Base-by-base conservation (phyloP, 2,888 invertebrate species). In the Apamea epomidion region DNA sequence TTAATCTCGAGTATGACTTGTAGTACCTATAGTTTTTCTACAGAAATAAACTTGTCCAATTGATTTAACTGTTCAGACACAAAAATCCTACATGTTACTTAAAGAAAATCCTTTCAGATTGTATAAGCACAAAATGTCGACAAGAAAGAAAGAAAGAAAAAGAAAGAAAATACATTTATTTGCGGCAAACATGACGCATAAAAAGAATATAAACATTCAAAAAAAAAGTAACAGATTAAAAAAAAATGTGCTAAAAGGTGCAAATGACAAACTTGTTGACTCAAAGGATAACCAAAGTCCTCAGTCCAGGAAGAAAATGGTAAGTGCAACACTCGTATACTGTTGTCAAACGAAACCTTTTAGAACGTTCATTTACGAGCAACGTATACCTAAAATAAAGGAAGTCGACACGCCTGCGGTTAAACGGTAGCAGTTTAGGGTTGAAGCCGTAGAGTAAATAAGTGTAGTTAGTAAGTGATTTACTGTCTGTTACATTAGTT, bases 301-400 rank as follows among this genome's bases (percentile, higher is more conserved):
- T n/a, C n/a, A n/a, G n/a, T n/a, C n/a, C n/a, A n/a, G n/a, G n/a
- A n/a, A n/a, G n/a, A n/a, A n/a, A n/a, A n/a, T n/a, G n/a, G n/a
- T n/a, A n/a, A n/a, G n/a, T n/a, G n/a, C n/a, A 64, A 82, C 32
- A 45, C 45, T 10, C 45, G 32, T 69, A 25, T 65, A 74, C 32
- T 67, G 67, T 74, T 68, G 54, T 82, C 67, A 51, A 16, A 4
- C 48, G 10, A 45, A 37, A 64, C 42, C 42, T 72, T 76, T 64
- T 48, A 80, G 48, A 54, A 48, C 51, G 45, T 70, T 80, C 71
- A 72, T 84, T 81, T 84, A 73, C 67, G 78, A 78, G 54, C n/a
- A 37, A 54, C 64, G 68, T 76, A 70, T 84, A n/a, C n/a, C n/a
- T n/a, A 72, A 74, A 80, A 84, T 84, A 84, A 74, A 77, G 60